Conservation (phyloP, 2,888 invertebrate species). For the Apantesis nais region DNA sequence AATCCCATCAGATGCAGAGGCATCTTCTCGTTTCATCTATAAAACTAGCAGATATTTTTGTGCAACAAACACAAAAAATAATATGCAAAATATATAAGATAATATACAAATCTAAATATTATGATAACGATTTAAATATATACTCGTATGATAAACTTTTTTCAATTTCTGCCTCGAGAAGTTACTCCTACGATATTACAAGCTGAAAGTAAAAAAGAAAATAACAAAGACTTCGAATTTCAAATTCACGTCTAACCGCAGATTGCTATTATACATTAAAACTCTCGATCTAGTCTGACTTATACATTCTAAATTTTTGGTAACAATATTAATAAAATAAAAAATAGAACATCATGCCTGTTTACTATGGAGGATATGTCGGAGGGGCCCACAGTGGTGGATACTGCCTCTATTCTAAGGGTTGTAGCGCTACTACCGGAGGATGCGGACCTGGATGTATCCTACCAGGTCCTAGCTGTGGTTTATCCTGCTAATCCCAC, state of each 20-base stretch:
- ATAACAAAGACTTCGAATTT: background rate
- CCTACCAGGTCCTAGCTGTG: constrained; percentile 58
- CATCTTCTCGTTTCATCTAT: too few relatives aligned
- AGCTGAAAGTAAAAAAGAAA: background rate
- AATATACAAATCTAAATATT: too few relatives aligned
- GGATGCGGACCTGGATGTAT: constrained; percentile 61
- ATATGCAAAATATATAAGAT: too few relatives aligned
- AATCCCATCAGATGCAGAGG: too few relatives aligned
- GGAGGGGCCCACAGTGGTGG: constrained; percentile 73
- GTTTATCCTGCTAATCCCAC: constrained; percentile 53
- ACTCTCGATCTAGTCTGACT: background rate
- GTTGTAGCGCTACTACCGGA: constrained; percentile 54
- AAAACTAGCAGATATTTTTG: too few relatives aligned
- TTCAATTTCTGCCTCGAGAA: background rate
- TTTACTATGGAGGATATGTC: constrained; percentile 38
- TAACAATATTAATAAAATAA: background rate
- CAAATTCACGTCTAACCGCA: background rate
- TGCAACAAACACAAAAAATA: too few relatives aligned
- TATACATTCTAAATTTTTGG: background rate
- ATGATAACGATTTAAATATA: background rate
- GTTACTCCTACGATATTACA: background rate
- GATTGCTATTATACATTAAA: background rate
- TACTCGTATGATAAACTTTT: background rate
- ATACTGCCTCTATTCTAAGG: constrained; percentile 64
- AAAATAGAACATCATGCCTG: constrained; percentile 12